Conservation (phyloP, 2,888 invertebrate genomes). For the Venustoraphidia nigricollis region DNA sequence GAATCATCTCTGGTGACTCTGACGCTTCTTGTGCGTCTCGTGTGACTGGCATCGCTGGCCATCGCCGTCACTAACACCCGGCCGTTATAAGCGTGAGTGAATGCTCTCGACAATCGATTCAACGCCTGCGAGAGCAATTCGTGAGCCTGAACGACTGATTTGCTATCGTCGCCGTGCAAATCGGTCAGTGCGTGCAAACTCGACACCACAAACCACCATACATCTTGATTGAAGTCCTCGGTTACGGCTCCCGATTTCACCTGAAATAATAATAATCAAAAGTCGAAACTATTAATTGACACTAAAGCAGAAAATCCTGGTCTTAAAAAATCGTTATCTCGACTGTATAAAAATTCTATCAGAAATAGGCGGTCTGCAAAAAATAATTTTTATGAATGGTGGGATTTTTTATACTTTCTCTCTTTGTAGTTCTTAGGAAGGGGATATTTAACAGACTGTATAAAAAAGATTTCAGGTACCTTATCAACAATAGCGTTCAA, state of each 20-base stretch:
- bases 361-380: no score
- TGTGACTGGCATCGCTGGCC: slow-evolving; percentile 48
- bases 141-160: slow-evolving; percentile 46
- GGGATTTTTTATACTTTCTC: no score
- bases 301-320: no score
- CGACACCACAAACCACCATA: slow-evolving; percentile 48
- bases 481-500: slow-evolving; percentile 40
- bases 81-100: slow-evolving; percentile 38
- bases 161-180: slow-evolving; percentile 46
- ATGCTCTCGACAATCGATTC: slow-evolving; percentile 34
- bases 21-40: slow-evolving; percentile 30
- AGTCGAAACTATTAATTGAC: no score
- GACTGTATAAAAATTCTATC: no score
- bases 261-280: slow-evolving; percentile 20
- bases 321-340: no score
- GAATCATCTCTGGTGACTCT: slow-evolving; percentile 5
- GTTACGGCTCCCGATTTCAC: slow-evolving; percentile 30
- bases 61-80: slow-evolving; percentile 46
- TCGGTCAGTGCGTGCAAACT: slow-evolving; percentile 47
- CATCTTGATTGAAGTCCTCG: slow-evolving; percentile 42
- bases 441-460: slow-evolving; percentile 7
- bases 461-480: slow-evolving; percentile 18
- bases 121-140: slow-evolving; percentile 40
- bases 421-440: background rate
- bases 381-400: no score